Evolutionary conservation across 2,888 invertebrate species (phyloP).

Genomic region (Xylota sylvarum): DNA sequence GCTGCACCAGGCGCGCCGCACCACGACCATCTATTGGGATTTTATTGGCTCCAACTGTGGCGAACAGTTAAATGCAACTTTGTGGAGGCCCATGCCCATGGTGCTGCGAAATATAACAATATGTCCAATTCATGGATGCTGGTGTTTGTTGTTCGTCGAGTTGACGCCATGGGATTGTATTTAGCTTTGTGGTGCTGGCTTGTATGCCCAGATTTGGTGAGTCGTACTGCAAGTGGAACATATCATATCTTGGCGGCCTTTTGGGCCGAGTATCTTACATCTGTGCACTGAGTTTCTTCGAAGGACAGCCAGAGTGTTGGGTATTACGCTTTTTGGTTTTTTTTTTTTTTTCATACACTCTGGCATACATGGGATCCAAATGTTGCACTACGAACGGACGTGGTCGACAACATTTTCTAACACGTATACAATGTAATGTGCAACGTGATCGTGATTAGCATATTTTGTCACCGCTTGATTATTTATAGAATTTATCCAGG

Average conservation of each 20-base stretch:
- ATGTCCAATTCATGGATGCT: slow-evolving; percentile 72
- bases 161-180: slow-evolving; percentile 71
- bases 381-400: slow-evolving; percentile 25
- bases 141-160: slow-evolving; percentile 51
- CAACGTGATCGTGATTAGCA: slow-evolving; percentile 77
- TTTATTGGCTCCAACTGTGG: slow-evolving; percentile 73
- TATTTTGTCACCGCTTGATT: slow-evolving; percentile 77
- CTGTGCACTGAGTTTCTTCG: slow-evolving; percentile 68
- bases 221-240: slow-evolving; percentile 74
- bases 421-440: slow-evolving; percentile 63
- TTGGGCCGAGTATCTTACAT: slow-evolving; percentile 70
- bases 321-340: too few species aligned
- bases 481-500: slow-evolving; percentile 77
- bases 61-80: slow-evolving; percentile 48
- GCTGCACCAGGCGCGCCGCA: slow-evolving; percentile 46
- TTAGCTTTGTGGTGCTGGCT: slow-evolving; percentile 46
- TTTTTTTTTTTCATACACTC: slow-evolving; percentile 12
- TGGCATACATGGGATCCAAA: slow-evolving; percentile 22
- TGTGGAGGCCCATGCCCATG: slow-evolving; percentile 53
- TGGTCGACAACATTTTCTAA: slow-evolving; percentile 37
- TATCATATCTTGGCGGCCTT: slow-evolving; percentile 71
- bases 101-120: slow-evolving; percentile 69
- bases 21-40: slow-evolving; percentile 57
- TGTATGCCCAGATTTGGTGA: slow-evolving; percentile 75
- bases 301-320: slow-evolving; percentile 61